Evolutionary conservation across 2,888 invertebrate genomes (phyloP), one percentile per base, ranked within the genome.

Genomic region (Idaea aversata): DNA sequence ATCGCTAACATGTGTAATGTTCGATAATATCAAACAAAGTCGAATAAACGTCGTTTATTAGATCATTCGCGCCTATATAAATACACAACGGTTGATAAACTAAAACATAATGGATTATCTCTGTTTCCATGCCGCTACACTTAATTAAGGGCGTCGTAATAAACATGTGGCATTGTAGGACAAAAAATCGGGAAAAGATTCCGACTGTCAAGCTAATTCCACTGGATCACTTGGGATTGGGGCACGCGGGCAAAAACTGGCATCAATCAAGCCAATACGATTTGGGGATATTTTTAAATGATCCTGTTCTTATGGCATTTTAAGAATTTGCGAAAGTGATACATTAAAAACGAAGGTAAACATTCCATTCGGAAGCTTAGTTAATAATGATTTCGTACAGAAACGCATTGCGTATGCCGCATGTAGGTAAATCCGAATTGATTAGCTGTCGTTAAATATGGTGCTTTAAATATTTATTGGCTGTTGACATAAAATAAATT

Each of bases 201-300:
- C 88, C 87, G 82, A 74, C 87, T 91, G 92, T 90, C 91, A 88
- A 88, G 87, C 84, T 91, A 90, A 91, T 88, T 86, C 90, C 79
- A 77, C 74, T 81, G 88, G 88, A 88, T 91, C 87, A 88, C 83
- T 78, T 72, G 70, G 76, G 73, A 74, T 71, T 75, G 77, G 81
- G 83, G 85, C 82, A 85, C 85, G 86, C 87, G 87, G 85, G 86
- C 88, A 91, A 92, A 91, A 92, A 91, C 82, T 68, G 72, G 75
- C 87, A 92, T 92, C 88, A 84, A 90, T 91, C 91, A 92, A 77
- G 75, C 75, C 81, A 81, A 84, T 82, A 79, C 81, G 77, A 77
- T 73, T 70, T 70, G 74, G 47, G 73, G 80, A 78, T 86, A 85
- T 85, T 85, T 85, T 83, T 82, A 81, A 79, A 76, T 68, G 70